A percentile compares a stretch with the other conserved stretches of the same genome.
Evolutionary conservation across 2,797 vertebrate genomes (phyloP).

Genomic region (Spatula clypeata): DNA sequence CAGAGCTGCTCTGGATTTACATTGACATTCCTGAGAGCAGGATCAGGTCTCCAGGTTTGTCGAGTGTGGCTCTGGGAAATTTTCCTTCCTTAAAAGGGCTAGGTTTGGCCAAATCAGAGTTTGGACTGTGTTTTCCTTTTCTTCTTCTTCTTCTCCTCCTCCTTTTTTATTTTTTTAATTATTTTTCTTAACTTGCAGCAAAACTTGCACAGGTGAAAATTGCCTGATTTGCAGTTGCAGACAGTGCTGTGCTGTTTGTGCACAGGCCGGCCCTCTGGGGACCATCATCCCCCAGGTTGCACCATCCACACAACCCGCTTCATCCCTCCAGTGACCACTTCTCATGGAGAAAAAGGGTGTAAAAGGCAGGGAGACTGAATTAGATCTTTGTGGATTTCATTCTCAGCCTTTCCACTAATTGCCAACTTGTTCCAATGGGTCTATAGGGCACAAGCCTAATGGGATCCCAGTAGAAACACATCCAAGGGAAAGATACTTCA

Average conservation of each 20-base stretch:
- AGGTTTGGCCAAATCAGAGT: constrained; percentile 42
- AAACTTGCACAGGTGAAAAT: background rate
- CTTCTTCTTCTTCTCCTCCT: background rate
- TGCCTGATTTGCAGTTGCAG: background rate
- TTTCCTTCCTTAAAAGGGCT: constrained; percentile 69
- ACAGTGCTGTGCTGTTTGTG: background rate
- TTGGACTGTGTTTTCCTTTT: constrained; percentile 39
- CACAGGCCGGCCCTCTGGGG: background rate
- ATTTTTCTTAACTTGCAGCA: background rate
- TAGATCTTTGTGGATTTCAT: background rate
- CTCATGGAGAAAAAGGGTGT: background rate
- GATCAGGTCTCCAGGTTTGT: constrained; percentile 51
- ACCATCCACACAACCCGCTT: background rate
- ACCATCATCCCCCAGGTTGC: background rate
- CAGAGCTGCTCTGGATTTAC: constrained; percentile 3
- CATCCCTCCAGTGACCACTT: background rate
- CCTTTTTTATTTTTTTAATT: background rate
- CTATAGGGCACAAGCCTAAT: background rate
- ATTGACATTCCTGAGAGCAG: constrained; percentile 36
- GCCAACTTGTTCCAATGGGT: background rate
- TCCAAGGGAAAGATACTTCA: background rate
- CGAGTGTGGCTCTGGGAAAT: constrained; percentile 65
- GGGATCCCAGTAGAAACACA: background rate
- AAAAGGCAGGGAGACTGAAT: background rate
- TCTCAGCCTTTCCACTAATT: background rate